Percentiles rank a stretch among this genome's conserved stretches.
Conservation (phyloP, 2,113 vertebrate species). For the Cinclus cinclus region DNA sequence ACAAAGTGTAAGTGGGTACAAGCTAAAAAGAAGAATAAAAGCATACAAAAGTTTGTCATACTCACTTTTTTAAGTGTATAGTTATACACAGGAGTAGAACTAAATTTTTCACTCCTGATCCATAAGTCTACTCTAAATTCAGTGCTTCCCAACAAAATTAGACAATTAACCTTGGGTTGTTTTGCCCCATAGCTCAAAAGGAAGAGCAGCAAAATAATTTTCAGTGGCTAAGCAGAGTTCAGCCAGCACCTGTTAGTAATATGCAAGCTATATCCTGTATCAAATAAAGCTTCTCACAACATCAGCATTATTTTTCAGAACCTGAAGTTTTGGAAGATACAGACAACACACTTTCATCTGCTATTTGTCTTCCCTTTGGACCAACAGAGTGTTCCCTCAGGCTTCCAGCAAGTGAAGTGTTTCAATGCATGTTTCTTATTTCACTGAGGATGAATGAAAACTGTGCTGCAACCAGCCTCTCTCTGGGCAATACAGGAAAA, state of each 20-base stretch:
- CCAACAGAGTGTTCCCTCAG: not conserved
- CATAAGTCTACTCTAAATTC: not conserved
- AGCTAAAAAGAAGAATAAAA: slow-evolving; percentile 66
- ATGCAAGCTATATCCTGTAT: not conserved
- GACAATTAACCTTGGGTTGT: not conserved
- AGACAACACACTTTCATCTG: not conserved
- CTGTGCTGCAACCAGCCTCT: not conserved
- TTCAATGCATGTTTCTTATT: not conserved
- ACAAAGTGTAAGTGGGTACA: slow-evolving; percentile 63
- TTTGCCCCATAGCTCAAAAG: not conserved
- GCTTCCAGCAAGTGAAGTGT: not conserved
- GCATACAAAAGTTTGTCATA: not conserved
- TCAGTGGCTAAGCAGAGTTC: not conserved
- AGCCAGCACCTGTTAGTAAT: not conserved
- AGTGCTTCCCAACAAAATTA: not conserved
- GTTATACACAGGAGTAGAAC: not conserved
- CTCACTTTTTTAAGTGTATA: not conserved
- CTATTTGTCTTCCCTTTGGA: not conserved
- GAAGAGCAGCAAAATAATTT: not conserved
- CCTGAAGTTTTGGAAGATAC: not conserved
- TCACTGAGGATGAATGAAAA: not conserved
- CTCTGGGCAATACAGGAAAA: not conserved
- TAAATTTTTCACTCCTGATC: not conserved
- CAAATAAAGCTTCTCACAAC: not conserved
- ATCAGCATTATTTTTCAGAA: not conserved